These are phyloP conservation scores for Paedocypris micromegethes DNA, from an alignment of 2,797 vertebrate genomes.

Conservation along the genomic window DNA sequence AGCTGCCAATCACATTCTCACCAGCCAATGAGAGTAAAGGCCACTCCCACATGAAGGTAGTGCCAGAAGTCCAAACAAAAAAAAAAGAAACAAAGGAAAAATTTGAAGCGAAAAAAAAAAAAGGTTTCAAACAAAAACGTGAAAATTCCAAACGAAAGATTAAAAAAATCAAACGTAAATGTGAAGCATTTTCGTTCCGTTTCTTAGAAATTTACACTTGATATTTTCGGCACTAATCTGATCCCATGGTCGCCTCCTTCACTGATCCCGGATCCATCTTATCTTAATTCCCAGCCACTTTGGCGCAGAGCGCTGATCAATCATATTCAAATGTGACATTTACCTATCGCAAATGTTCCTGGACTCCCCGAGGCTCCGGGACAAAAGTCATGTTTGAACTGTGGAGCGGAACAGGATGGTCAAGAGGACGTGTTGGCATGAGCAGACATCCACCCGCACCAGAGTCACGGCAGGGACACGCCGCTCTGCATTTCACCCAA, in stretches of 20 bases:
- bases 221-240: slow-evolving; percentile 13
- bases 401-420: slow-evolving; percentile 32
- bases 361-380: slow-evolving; percentile 60
- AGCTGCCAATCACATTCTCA: too few species aligned
- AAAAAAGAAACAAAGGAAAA: too few species aligned
- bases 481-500: too few species aligned
- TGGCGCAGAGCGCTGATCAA: slow-evolving; percentile 65
- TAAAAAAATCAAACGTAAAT: too few species aligned
- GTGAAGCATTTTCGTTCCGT: too few species aligned
- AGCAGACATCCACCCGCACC: slow-evolving; percentile 17
- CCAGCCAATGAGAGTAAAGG: too few species aligned
- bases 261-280: slow-evolving; percentile 34
- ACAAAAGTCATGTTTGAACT: slow-evolving; percentile 75
- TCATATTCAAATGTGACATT: slow-evolving; percentile 80
- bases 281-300: slow-evolving; percentile 60
- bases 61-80: too few species aligned
- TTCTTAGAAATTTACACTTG: too few species aligned
- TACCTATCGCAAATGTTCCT: slow-evolving; percentile 62
- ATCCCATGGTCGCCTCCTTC: background rate
- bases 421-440: slow-evolving; percentile 13
- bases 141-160: too few species aligned
- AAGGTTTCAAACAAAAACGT: too few species aligned
- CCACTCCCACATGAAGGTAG: too few species aligned
- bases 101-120: too few species aligned
- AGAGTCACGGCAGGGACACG: background rate